A percentile compares a stretch with the other conserved stretches of the same genome.
These are phyloP conservation scores for Anolis carolinensis DNA, from an alignment of 2,113 vertebrate species.

Conservation along the genomic window DNA sequence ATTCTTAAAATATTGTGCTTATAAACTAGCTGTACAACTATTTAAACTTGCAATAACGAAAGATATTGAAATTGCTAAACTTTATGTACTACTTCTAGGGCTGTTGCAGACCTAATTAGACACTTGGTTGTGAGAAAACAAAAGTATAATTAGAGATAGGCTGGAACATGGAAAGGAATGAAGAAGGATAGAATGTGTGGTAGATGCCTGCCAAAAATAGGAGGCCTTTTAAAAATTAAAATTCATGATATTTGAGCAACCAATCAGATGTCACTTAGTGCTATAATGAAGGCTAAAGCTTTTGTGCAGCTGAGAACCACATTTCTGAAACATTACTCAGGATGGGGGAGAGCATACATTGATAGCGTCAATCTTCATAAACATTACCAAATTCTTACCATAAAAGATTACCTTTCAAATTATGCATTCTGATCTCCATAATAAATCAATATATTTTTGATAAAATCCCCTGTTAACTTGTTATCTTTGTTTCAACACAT, in stretches of 20 bases:
- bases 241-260: slow-evolving; percentile 58
- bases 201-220: slow-evolving; percentile 52
- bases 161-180: slow-evolving; percentile 73
- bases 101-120: slow-evolving; percentile 80
- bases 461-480: background rate
- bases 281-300: slow-evolving; percentile 49
- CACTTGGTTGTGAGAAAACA: slow-evolving; percentile 73
- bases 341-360: slow-evolving; percentile 52
- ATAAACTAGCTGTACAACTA: slow-evolving; percentile 89
- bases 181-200: slow-evolving; percentile 32
- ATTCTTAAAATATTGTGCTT: slow-evolving; percentile 89
- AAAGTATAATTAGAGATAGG: slow-evolving; percentile 83
- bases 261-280: slow-evolving; percentile 46
- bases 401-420: background rate
- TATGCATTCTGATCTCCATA: background rate
- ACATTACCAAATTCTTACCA: background rate
- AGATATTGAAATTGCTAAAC: slow-evolving; percentile 81
- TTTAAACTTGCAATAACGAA: slow-evolving; percentile 87
- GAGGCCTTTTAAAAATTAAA: slow-evolving; percentile 58
- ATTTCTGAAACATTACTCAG: slow-evolving; percentile 63
- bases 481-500: background rate
- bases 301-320: slow-evolving; percentile 51
- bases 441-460: background rate
- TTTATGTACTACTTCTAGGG: slow-evolving; percentile 77
- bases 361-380: slow-evolving; percentile 60